Evolutionary conservation across 2,888 invertebrate species (phyloP).

Genomic region (Timandra comae): DNA sequence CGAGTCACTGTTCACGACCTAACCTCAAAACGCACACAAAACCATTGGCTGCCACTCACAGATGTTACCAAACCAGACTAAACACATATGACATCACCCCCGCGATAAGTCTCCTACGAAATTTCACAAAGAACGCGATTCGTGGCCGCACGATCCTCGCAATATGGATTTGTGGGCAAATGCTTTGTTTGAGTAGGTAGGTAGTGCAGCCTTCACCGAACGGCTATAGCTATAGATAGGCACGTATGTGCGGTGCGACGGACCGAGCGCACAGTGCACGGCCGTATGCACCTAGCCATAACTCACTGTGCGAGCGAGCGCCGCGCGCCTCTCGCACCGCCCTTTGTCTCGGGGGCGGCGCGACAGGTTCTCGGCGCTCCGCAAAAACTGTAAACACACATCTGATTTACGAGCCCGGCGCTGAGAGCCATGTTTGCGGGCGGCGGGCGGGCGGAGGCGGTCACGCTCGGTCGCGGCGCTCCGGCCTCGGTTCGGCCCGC

Average conservation of each 20-base stretch:
- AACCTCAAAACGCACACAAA: constrained; percentile 69
- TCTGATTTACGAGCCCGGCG: constrained; percentile 58
- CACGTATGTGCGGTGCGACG: constrained; percentile 46
- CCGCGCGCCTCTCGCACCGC: constrained; percentile 46
- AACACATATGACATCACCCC: constrained; percentile 51
- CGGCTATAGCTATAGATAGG: constrained; percentile 53
- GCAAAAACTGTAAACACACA: constrained; percentile 72
- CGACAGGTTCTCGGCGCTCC: constrained; percentile 54
- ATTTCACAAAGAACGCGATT: constrained; percentile 54
- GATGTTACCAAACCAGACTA: constrained; percentile 54
- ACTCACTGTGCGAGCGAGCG: constrained; percentile 55
- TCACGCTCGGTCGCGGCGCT: constrained; percentile 70
- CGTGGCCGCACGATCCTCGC: constrained; percentile 44
- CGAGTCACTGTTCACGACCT: constrained; percentile 43
- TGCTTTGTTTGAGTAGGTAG: constrained; percentile 73
- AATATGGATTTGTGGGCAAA: constrained; percentile 63
- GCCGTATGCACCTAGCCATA: constrained; percentile 61
- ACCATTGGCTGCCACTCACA: constrained; percentile 51
- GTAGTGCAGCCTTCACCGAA: constrained; percentile 69
- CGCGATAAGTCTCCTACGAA: constrained; percentile 39
- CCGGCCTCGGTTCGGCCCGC: constrained; percentile 47
- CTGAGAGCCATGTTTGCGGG: constrained; percentile 29
- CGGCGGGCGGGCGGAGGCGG: constrained; percentile 48
- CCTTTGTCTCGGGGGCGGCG: constrained; percentile 59
- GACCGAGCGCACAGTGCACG: constrained; percentile 39